A percentile compares a stretch with the other conserved stretches of the same genome.
Conservation (phyloP, 1,140 invertebrate genomes). For the Lordiphosa stackelbergi region DNA sequence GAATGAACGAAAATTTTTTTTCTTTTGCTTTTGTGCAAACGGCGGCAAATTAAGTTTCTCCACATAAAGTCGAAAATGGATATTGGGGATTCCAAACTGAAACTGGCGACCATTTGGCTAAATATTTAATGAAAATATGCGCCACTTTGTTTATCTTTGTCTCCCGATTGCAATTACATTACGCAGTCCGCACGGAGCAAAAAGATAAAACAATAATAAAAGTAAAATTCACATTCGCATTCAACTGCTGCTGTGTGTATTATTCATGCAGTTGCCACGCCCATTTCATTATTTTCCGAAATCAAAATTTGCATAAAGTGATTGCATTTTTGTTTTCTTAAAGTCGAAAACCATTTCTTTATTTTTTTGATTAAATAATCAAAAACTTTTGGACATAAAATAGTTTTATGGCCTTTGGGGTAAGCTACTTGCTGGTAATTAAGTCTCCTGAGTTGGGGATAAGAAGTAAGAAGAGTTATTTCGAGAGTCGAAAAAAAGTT, state of each 20-base stretch:
- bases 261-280: conserved; percentile 59
- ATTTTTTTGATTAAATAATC: conserved; percentile 3
- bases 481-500: conserved; percentile 27
- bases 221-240: conserved; percentile 17
- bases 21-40: conserved; percentile 45
- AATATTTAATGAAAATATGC: conserved; percentile 74
- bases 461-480: conserved; percentile 14
- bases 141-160: conserved; percentile 34
- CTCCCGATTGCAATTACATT: conserved; percentile 69
- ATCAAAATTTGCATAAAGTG: conserved; percentile 66
- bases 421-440: conserved; percentile 69
- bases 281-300: conserved; percentile 67
- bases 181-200: conserved; percentile 21
- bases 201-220: conserved; percentile 27
- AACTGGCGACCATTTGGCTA: conserved; percentile 58
- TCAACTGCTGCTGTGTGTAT: conserved; percentile 37
- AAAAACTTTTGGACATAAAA: conserved; percentile 61
- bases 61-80: conserved; percentile 59
- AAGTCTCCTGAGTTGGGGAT: conserved; percentile 33
- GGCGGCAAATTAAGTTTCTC: conserved; percentile 67
- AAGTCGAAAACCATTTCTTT: not conserved
- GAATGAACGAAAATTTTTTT: conserved; percentile 11
- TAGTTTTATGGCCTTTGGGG: conserved; percentile 60
- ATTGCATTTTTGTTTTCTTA: conserved; percentile 40
- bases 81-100: conserved; percentile 32